Base-by-base conservation (phyloP, 2,888 invertebrate genomes). In the Leptopterna dolabrata region DNA sequence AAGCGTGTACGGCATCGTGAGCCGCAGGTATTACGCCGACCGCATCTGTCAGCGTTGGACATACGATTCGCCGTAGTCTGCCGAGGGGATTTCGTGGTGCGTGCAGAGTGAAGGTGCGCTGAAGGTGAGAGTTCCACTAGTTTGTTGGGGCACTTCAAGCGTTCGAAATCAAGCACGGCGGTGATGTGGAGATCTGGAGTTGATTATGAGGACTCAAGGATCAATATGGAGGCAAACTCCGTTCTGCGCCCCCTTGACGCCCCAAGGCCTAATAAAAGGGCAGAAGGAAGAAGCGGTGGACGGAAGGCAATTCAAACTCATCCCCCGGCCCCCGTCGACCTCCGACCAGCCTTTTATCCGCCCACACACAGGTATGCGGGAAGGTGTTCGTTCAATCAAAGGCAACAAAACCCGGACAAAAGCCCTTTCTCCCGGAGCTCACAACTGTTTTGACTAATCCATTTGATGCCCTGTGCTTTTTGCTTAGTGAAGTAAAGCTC, bases 221-320 rank as follows among this genome's bases (percentile, higher is more conserved):
- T 73, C 73, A 73, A 73, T 73, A 73, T 73, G 36, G 36, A n/a
- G 73, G 73, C 73, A 36, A 36, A 73, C 73, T 41, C 73, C 41
- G 36, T 41, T 41, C 73, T 73, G 36, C 73, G 9, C 41, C 73
- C 73, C 16, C 73, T 73, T 73, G 73, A 73, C 36, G 30, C 29
- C 70, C 63, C 63, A 24, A 41, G 41, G 36, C 30, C 36, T 73
- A 73, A 73, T 73, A 73, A 73, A 73, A 73, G 73, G 73, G 73
- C 41, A 73, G 73, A 73, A 73, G 73, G 73, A 73, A 73, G 73
- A 73, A 36, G 73, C 36, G 36, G 73, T 29, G 73, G 73, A 73
- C 73, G 73, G 73, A 73, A 73, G 73, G 73, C 73, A 73, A 73
- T 73, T 73, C 73, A 41, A 73, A 73, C 73, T 36, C 73, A 73